phyloP scores from a whole-genome alignment of 2,888 invertebrate genomes.

The Hyposoter didymator region DNA sequence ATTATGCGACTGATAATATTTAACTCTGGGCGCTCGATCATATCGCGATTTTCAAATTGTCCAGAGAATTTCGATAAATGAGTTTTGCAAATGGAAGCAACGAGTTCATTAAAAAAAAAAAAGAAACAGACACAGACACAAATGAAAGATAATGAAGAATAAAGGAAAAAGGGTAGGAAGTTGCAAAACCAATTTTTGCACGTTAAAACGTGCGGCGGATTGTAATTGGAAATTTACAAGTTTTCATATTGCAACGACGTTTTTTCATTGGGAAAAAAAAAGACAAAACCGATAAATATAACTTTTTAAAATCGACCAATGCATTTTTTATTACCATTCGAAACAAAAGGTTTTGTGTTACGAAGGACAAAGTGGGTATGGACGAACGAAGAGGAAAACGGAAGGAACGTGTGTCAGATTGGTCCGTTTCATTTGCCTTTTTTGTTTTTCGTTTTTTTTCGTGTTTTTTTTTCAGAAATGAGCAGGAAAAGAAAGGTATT shows the following conservation, averaged over 20 bases:
- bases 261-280: no score
- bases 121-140: no score
- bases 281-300: not conserved
- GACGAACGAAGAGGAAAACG: constrained; percentile 46
- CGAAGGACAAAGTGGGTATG: constrained; percentile 44
- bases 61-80: not conserved
- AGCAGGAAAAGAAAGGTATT: constrained; percentile 54
- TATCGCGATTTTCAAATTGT: not conserved
- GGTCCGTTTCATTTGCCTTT: not conserved
- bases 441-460: not conserved
- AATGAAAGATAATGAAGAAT: not conserved
- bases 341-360: constrained; percentile 35
- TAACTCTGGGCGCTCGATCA: not conserved
- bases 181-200: not conserved
- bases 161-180: not conserved
- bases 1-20: not conserved
- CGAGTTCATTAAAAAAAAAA: not conserved
- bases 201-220: not conserved
- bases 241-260: not conserved
- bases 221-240: not conserved
- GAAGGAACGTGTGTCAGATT: constrained; percentile 39
- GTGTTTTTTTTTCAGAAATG: constrained; percentile 8
- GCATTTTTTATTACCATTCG: not conserved
- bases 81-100: not conserved
- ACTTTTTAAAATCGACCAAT: not conserved